Conservation (phyloP, 2,113 vertebrate genomes). For the Melanostigma gelatinosum region DNA sequence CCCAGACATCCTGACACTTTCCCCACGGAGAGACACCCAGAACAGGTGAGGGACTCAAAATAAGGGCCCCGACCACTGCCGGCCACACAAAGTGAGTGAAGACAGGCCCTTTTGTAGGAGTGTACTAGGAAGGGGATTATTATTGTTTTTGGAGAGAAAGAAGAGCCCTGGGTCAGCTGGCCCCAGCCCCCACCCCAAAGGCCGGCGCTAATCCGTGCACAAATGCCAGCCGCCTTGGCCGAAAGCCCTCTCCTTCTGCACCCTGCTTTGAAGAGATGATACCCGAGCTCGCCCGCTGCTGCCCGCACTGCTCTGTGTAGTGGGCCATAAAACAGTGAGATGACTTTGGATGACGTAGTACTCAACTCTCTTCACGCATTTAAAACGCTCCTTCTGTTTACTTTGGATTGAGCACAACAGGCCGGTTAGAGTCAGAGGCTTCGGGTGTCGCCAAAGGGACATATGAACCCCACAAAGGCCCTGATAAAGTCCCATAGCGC, state of each 20-base stretch:
- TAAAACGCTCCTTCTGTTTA: conserved; percentile 68
- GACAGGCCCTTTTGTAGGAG: conserved; percentile 85
- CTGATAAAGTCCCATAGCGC: conserved; percentile 47
- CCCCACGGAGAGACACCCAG: conserved; percentile 82
- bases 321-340: conserved; percentile 70
- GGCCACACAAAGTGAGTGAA: conserved; percentile 82
- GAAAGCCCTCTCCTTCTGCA: conserved; percentile 73
- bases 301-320: conserved; percentile 53
- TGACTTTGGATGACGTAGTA: conserved; percentile 63
- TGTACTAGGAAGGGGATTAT: conserved; percentile 80
- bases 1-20: conserved; percentile 88
- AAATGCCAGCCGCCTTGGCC: conserved; percentile 82
- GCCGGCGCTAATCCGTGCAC: conserved; percentile 81
- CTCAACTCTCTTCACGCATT: conserved; percentile 59
- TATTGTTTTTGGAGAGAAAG: conserved; percentile 88
- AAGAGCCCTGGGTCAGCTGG: conserved; percentile 84
- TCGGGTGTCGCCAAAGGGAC: conserved; percentile 52
- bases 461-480: conserved; percentile 60
- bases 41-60: conserved; percentile 88
- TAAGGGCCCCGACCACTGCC: conserved; percentile 75
- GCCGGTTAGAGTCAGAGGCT: conserved; percentile 45
- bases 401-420: conserved; percentile 50
- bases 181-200: conserved; percentile 71
- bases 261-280: conserved; percentile 84
- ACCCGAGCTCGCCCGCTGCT: conserved; percentile 77